Conservation (phyloP, 2,113 vertebrate genomes). For the Hirundichthys speculiger region DNA sequence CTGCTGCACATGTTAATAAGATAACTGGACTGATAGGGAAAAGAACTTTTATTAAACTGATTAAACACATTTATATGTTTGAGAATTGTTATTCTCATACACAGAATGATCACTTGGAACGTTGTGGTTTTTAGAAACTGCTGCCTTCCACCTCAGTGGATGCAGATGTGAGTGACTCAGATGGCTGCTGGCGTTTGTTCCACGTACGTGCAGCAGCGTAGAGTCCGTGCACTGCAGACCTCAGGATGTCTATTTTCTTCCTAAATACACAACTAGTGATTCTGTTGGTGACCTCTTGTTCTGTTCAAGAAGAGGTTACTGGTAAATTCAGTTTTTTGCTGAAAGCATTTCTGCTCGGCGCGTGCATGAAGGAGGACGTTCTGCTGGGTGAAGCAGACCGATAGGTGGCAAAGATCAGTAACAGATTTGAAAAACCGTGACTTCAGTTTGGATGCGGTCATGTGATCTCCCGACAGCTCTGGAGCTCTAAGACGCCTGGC, state of each 20-base stretch:
- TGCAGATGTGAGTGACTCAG: slow-evolving; percentile 27
- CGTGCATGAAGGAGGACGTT: too few relatives aligned
- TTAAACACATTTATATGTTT: slow-evolving; percentile 20
- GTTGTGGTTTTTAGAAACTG: too few relatives aligned
- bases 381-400: too few relatives aligned
- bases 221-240: background rate
- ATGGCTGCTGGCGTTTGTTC: slow-evolving; percentile 11
- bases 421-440: too few relatives aligned
- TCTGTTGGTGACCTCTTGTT: too few relatives aligned
- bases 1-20: slow-evolving; percentile 23
- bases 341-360: too few relatives aligned
- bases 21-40: slow-evolving; percentile 39
- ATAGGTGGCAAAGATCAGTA: too few relatives aligned
- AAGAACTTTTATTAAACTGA: slow-evolving; percentile 66
- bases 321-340: too few relatives aligned
- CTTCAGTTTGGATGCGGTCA: too few relatives aligned
- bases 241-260: background rate
- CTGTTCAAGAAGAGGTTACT: too few relatives aligned
- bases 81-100: background rate
- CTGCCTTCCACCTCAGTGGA: background rate
- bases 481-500: slow-evolving; percentile 79
- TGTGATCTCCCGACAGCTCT: too few relatives aligned
- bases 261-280: too few relatives aligned
- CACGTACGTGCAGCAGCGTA: background rate
- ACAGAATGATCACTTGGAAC: background rate